These are phyloP conservation scores for Coregonus ussuriensis DNA, from an alignment of 2,797 vertebrate species.

Conservation along the genomic window DNA sequence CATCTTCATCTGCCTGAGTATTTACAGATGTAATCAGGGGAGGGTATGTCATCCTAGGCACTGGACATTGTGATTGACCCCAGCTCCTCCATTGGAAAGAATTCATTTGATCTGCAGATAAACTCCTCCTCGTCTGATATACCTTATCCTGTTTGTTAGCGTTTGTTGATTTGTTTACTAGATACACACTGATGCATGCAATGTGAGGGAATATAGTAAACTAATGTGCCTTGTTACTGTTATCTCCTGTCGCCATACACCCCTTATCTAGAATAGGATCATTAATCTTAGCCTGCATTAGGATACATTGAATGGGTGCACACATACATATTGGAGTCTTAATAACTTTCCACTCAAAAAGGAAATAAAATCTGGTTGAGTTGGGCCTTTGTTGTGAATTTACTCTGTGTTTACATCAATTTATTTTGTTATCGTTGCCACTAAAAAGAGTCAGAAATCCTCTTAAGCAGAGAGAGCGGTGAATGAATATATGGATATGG, in stretches of 20 bases:
- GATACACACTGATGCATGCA: not conserved
- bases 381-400: constrained; percentile 4
- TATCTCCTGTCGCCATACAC: not conserved
- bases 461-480: constrained; percentile 15
- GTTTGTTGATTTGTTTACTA: constrained; percentile 7
- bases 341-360: not conserved
- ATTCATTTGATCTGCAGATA: too few relatives aligned
- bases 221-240: not conserved
- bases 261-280: too few relatives aligned
- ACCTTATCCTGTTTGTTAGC: not conserved
- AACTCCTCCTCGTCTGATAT: not conserved
- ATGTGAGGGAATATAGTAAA: too few relatives aligned
- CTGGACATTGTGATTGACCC: not conserved
- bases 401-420: constrained; percentile 12
- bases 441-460: constrained; percentile 14
- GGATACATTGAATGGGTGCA: not conserved
- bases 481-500: constrained; percentile 34
- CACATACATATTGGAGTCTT: not conserved
- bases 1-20: not conserved
- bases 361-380: not conserved
- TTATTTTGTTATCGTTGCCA: constrained; percentile 17
- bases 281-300: not conserved
- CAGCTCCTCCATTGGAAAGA: not conserved
- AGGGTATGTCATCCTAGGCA: not conserved
- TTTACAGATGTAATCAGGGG: not conserved